Evolutionary conservation across 2,797 vertebrate species (phyloP).

Genomic region (Delichon dasypus): DNA sequence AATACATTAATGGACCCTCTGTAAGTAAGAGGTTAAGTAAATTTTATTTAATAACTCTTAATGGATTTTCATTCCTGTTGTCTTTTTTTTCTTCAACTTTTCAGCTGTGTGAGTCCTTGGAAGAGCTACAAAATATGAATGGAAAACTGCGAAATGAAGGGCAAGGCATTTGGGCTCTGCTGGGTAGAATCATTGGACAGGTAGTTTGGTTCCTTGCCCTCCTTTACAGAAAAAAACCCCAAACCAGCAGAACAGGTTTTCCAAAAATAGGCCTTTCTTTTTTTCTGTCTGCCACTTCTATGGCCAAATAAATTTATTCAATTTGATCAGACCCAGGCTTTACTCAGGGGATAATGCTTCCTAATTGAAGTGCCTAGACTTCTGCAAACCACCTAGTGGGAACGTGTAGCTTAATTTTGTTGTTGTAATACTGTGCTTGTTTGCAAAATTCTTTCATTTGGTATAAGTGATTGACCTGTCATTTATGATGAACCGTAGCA

Average conservation of each 20-base stretch:
- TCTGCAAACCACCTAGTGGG: slow-evolving; percentile 37
- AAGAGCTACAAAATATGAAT: slow-evolving; percentile 93
- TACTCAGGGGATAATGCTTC: slow-evolving; percentile 36
- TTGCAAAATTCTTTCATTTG: slow-evolving; percentile 78
- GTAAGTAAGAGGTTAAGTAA: not conserved
- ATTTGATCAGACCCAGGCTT: slow-evolving; percentile 22
- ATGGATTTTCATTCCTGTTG: not conserved
- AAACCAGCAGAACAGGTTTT: not conserved
- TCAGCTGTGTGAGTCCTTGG: slow-evolving; percentile 93
- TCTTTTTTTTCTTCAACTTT: not conserved
- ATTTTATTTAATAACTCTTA: not conserved
- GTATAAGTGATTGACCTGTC: slow-evolving; percentile 78
- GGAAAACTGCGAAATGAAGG: slow-evolving; percentile 91
- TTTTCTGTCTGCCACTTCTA: not conserved
- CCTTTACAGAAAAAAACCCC: not conserved
- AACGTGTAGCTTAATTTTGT: slow-evolving; percentile 62
- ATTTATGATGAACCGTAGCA: slow-evolving; percentile 73
- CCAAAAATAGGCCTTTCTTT: not conserved
- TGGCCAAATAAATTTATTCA: slow-evolving; percentile 16
- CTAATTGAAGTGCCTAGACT: slow-evolving; percentile 32
- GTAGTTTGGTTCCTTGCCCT: slow-evolving; percentile 64
- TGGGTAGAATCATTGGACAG: slow-evolving; percentile 93
- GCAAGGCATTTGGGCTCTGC: slow-evolving; percentile 89
- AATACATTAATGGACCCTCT: not conserved
- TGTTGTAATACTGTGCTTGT: slow-evolving; percentile 64